A percentile compares a stretch with the other conserved stretches of the same genome.
Evolutionary conservation across 2,113 vertebrate genomes (phyloP).

Genomic region (Ellobius talpinus): DNA sequence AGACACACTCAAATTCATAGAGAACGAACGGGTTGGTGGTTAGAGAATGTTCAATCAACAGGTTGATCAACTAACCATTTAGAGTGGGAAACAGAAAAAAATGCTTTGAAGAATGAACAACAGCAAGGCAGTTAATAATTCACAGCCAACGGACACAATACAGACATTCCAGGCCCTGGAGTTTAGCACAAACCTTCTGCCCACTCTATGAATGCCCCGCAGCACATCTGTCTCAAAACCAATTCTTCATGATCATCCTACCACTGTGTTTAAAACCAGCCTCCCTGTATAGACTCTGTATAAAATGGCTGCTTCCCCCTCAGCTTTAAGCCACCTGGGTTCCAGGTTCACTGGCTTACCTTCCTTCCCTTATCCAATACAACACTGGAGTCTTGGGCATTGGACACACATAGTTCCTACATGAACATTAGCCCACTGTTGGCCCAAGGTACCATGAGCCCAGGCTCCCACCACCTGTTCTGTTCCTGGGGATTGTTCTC

Average conservation of each 20-base stretch:
- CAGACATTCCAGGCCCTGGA: not conserved
- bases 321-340: not conserved
- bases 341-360: not conserved
- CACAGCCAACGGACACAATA: not conserved
- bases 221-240: not conserved
- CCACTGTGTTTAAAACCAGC: not conserved
- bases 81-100: not conserved
- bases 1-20: not conserved
- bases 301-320: not conserved
- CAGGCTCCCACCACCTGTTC: accelerated
- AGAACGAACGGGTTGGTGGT: not conserved
- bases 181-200: not conserved
- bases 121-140: not conserved
- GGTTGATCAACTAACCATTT: not conserved
- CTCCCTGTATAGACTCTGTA: too few species aligned
- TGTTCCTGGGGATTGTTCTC: not conserved
- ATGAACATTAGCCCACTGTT: not conserved
- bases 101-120: not conserved
- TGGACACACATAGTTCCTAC: too few species aligned
- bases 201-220: too few species aligned
- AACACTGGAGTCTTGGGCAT: accelerated
- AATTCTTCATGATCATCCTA: not conserved
- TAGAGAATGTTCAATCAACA: not conserved
- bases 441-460: accelerated
- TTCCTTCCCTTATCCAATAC: not conserved